Base-by-base conservation (phyloP, 23 tunicate genomes). In the Styela plicata region DNA sequence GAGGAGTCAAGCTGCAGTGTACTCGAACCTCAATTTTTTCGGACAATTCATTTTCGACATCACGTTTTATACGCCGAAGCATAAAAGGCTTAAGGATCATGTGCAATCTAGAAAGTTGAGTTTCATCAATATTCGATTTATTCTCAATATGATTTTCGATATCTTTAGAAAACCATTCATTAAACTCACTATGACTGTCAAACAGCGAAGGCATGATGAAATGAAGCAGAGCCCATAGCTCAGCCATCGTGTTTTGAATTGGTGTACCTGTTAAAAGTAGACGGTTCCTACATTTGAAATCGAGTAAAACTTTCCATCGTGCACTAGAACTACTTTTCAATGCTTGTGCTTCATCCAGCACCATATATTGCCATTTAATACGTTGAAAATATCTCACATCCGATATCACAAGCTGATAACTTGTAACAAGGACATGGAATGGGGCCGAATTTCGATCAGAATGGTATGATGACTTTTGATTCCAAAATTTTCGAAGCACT, bases 141-240 rank as follows among this genome's bases (percentile, higher is more conserved):
- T 82, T 90, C 68, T 90, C 96, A 25, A 80, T 79, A 69, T 90
- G 89, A 69, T 81, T 80, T 69, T 90, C 96, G 69, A 90, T 90
- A 34, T 90, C 83, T 83, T 85, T 90, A 20, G 96, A 88, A 85
- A 90, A 90, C 96, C 96, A 90, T 29, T 90, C 96, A 64, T 90
- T 85, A 66, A 90, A 90, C 62, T 90, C 96, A 30, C 79, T 86
- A 34, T 90, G 96, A 57, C 83, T 85, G 57, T 90, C 96, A 70
- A 90, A 90, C 74, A 90, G 53, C 20, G 96, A 73, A 13, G 96
- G 96, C 96, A 90, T 90, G 64, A 90, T 90, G 67, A 90, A 90
- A 69, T 90, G 96, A 34, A 90, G 80, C 20, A 90, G 67, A 10
- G 96, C 89, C 96, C 96, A 90, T 37, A 90, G 79, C 86, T 90